These are phyloP conservation scores for Centropyge bicolor DNA, from an alignment of 2,797 vertebrate species.

Conservation along the genomic window DNA sequence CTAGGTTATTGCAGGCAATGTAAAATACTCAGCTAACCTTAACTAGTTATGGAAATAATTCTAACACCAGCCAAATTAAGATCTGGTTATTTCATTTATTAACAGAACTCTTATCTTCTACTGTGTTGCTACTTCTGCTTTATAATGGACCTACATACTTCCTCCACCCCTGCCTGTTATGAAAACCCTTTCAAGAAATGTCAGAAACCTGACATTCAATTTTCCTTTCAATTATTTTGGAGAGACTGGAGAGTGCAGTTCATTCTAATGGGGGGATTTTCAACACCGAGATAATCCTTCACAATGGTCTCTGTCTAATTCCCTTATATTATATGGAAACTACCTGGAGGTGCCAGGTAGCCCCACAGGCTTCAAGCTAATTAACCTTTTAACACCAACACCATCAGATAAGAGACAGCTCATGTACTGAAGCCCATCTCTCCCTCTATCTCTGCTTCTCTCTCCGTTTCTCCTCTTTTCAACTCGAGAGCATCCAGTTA, in stretches of 20 bases:
- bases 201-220: conserved; percentile 36
- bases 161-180: neutral
- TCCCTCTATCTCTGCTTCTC: conserved; percentile 3
- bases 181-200: conserved; percentile 35
- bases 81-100: too few species aligned
- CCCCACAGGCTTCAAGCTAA: conserved; percentile 75
- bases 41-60: neutral
- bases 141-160: neutral
- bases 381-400: conserved; percentile 75
- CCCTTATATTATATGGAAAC: conserved; percentile 81
- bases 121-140: neutral
- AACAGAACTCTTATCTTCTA: neutral
- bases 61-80: too few species aligned
- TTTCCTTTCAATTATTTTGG: conserved; percentile 39
- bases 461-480: conserved; percentile 12
- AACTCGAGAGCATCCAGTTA: conserved; percentile 56
- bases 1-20: neutral
- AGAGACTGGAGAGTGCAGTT: conserved; percentile 25
- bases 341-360: conserved; percentile 78
- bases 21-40: neutral
- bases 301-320: conserved; percentile 72
- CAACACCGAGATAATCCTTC: conserved; percentile 63
- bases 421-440: conserved; percentile 15
- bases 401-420: conserved; percentile 70
- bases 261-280: conserved; percentile 50